These are phyloP conservation scores for Decapterus maruadsi DNA, from an alignment of 2,797 vertebrate species.

Conservation along the genomic window DNA sequence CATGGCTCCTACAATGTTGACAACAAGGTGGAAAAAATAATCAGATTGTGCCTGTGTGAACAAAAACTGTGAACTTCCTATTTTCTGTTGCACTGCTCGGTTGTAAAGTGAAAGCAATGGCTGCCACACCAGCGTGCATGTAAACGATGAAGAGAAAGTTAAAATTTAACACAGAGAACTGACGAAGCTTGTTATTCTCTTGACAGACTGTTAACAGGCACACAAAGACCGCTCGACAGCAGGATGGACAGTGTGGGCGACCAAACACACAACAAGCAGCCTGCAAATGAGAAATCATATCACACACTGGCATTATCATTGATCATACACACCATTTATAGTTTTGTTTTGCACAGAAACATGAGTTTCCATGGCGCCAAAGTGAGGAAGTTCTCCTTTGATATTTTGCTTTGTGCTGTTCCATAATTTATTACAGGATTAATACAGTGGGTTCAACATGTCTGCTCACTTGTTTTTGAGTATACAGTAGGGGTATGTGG, in stretches of 20 bases:
- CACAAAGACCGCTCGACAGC: not conserved
- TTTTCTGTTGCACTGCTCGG: not conserved
- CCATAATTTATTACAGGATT: constrained; percentile 24
- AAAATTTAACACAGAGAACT: constrained; percentile 41
- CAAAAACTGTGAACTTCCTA: not conserved
- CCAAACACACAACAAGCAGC: constrained; percentile 1
- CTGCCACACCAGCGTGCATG: not conserved
- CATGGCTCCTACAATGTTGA: not conserved
- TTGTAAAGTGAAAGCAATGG: constrained; percentile 14
- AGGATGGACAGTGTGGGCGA: not conserved
- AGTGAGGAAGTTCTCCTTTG: not conserved
- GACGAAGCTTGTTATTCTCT: constrained; percentile 18
- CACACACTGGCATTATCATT: not conserved
- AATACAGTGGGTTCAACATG: constrained; percentile 28
- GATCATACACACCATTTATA: not conserved
- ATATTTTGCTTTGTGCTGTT: not conserved
- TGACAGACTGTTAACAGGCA: not conserved
- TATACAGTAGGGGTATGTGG: constrained; percentile 49
- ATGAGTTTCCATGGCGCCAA: not conserved
- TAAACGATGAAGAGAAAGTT: constrained; percentile 40
- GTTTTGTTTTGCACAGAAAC: not conserved
- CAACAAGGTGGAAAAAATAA: not conserved
- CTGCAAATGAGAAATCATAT: not conserved
- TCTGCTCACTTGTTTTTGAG: constrained; percentile 49
- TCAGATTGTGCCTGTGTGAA: not conserved